These are phyloP conservation scores for Zhuqinia jingwanae DNA, from an alignment of 2,888 invertebrate genomes.

Conservation along the genomic window DNA sequence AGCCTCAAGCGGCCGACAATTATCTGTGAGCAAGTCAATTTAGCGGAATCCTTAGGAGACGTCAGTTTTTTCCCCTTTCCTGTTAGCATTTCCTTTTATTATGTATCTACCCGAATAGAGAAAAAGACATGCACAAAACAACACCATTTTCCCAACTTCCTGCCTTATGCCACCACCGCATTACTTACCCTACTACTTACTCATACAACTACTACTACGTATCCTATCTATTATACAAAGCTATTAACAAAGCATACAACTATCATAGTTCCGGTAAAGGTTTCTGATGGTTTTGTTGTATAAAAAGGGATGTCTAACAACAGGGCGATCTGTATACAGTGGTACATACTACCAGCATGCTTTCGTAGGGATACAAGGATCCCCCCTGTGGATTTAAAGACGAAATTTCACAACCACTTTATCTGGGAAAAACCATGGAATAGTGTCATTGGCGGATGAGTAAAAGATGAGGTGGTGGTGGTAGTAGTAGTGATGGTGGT, in stretches of 20 bases:
- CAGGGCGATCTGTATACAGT: not conserved
- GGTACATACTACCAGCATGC: not conserved
- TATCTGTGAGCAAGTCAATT: slow-evolving; percentile 74
- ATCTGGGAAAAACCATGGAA: not conserved
- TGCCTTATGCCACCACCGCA: too few relatives aligned
- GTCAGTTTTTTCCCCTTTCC: slow-evolving; percentile 65
- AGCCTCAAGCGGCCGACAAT: slow-evolving; percentile 64
- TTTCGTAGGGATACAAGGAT: slow-evolving; percentile 21
- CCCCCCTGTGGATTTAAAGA: slow-evolving; percentile 40
- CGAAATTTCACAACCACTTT: slow-evolving; percentile 3
- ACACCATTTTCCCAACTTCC: too few relatives aligned
- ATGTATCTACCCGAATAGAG: too few relatives aligned
- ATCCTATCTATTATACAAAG: too few relatives aligned
- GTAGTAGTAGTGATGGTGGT: too few relatives aligned
- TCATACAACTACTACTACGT: too few relatives aligned
- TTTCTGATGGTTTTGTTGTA: not conserved
- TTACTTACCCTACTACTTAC: too few relatives aligned
- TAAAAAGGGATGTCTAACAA: not conserved
- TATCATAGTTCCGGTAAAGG: not conserved
- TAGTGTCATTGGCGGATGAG: too few relatives aligned
- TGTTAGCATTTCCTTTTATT: slow-evolving; percentile 25
- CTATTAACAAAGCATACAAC: too few relatives aligned
- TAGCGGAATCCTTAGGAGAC: slow-evolving; percentile 71
- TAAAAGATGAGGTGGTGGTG: too few relatives aligned
- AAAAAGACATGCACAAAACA: too few relatives aligned